Base-by-base conservation (phyloP, 2,113 vertebrate genomes). In the Pycnonotus jocosus region DNA sequence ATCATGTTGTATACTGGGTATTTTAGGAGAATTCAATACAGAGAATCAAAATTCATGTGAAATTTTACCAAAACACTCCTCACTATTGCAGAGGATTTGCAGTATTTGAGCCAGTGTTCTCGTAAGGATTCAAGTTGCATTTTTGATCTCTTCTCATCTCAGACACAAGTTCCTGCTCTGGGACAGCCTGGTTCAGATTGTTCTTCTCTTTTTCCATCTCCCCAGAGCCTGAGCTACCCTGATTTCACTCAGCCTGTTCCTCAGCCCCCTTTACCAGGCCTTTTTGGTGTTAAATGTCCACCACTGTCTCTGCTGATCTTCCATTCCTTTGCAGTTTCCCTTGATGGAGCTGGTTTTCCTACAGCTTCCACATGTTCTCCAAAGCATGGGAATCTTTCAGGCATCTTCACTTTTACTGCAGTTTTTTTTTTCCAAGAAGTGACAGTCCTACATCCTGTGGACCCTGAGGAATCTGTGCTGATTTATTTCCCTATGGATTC, bases 251-350 rank as follows among this genome's bases (percentile, higher is more conserved):
- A 65, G 24, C 12, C 2, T 9, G 11, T 81, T 61, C 61, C 72
- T 27, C 28, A 69, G 31, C 7, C 12, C 13, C 2, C 15, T 12
- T 61, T 18, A 15, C n/a, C 9, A 5, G 31, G 5, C 25, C 7
- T 35, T 48, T 61, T 50, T 30, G 23, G 10, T 23, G 37, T 61
- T 62, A 17, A 58, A 40, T 0, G 0, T 28, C 8, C 1, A 0
- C 11, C 7, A 28, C 5, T 27, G 7, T 21, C 60, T 62, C 85
- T 25, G 18, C 42, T 78, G 25, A 40, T 51, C 42, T 31, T 45
- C 69, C 44, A 6, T 17, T 38, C 47, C 54, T 78, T 44, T 87
- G 28, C 22, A 7, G 37, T 81, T 78, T n/a, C 19, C 42, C 18
- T 19, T 17, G 28, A 27, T 31, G 65, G 60, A 71, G 18, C 9